These are phyloP conservation scores for Gnatocerus cornutus DNA, from an alignment of 2,888 invertebrate species.

Conservation along the genomic window DNA sequence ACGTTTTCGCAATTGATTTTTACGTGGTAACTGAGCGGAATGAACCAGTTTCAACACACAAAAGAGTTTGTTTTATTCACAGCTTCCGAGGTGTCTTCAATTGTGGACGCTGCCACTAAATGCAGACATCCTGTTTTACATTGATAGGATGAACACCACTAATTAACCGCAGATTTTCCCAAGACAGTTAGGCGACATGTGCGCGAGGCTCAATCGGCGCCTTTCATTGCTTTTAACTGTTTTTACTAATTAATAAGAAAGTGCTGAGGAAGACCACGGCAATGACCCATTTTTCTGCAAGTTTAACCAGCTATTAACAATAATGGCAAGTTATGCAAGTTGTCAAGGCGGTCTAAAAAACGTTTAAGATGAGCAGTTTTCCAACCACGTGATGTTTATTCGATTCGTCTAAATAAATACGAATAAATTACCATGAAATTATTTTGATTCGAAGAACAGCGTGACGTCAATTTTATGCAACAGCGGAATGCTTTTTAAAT, in stretches of 20 bases:
- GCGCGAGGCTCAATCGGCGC: not conserved
- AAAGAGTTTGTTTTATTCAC: not conserved
- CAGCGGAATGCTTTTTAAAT: constrained; percentile 17
- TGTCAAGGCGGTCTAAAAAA: constrained; percentile 18
- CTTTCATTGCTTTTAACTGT: constrained; percentile 10
- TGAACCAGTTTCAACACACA: not conserved
- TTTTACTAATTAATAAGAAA: constrained; percentile 14
- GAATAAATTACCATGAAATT: constrained; percentile 41
- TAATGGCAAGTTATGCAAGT: constrained; percentile 17
- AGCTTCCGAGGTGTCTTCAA: constrained; percentile 1
- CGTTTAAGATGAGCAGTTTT: constrained; percentile 24
- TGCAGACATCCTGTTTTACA: constrained; percentile 19
- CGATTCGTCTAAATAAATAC: constrained; percentile 27
- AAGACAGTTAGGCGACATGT: not conserved
- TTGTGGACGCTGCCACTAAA: constrained; percentile 8
- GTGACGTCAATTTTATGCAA: constrained; percentile 34
- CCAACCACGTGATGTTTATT: constrained; percentile 29
- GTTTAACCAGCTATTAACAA: constrained; percentile 27
- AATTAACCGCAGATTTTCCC: constrained; percentile 1
- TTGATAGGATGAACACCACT: constrained; percentile 2
- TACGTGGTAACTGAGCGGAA: not conserved
- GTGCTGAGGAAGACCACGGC: constrained; percentile 3
- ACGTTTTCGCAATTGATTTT: not conserved
- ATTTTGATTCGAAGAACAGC: constrained; percentile 33
- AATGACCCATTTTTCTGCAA: constrained; percentile 38